Base-by-base conservation (phyloP, 2,888 invertebrate genomes). In the Acronicta leporina region DNA sequence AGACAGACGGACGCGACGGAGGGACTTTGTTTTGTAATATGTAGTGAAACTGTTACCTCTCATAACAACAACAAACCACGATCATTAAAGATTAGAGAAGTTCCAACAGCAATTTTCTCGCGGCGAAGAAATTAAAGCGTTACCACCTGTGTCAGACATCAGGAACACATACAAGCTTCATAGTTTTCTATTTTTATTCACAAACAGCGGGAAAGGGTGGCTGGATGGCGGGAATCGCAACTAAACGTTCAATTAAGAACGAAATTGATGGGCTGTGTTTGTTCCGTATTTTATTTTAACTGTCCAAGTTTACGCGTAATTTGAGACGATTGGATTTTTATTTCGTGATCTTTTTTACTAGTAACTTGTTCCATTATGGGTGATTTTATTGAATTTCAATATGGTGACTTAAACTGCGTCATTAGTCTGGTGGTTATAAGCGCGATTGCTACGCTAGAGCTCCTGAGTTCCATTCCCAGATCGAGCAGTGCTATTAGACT, bases 181-280 rank as follows among this genome's bases (percentile, higher is more conserved):
- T 80, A 82, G 75, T 74, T 84, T 77, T 55, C 73, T 69, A 78
- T 84, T 82, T 81, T 83, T 82, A 83, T 82, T 55, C 33, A 49
- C 16, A 55, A 47, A 25, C 59, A 47, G 41, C 9, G 25, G 38
- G 56, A 47, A 38, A 25, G 48, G 25, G 4, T n/a, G n/a, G 47
- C 30, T 48, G 20, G 14, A 54, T 38, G 47, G 53, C 41, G 55
- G 55, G 64, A 77, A 63, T 64, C 51, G 63, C 75, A 72, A 66
- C 63, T 76, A 74, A 76, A 74, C 63, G 77, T 79, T 78, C 79
- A 80, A 82, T 85, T 83, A 83, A 79, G 74, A 74, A 60, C 56
- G 57, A 74, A 83, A 84, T 80, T 79, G 76, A 84, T 84, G 77
- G 65, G 30, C 68, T 63, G 74, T 80, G 73, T 75, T 75, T 74